These are phyloP conservation scores for Squalus acanthias DNA, from an alignment of 2,797 vertebrate species.

Conservation along the genomic window DNA sequence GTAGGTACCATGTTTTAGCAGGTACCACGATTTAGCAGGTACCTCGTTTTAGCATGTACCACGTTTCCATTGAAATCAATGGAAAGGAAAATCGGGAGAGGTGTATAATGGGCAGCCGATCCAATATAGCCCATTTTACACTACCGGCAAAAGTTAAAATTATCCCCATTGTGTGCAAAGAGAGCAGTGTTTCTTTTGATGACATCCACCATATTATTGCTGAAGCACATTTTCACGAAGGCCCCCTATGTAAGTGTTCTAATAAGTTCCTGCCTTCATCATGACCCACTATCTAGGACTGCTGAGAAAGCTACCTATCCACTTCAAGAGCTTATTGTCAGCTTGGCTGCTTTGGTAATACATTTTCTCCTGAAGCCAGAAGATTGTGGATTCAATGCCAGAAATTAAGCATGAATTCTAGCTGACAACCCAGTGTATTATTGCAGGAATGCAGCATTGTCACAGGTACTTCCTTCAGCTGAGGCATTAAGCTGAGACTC, in stretches of 20 bases:
- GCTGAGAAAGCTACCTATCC: neutral
- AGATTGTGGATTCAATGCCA: neutral
- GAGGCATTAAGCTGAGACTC: neutral
- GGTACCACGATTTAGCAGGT: neutral
- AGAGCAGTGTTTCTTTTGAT: neutral
- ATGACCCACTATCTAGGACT: neutral
- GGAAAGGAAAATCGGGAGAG: neutral
- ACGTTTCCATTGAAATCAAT: neutral
- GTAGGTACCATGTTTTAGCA: neutral
- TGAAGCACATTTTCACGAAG: neutral
- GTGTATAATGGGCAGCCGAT: neutral
- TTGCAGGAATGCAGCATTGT: neutral
- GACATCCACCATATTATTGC: neutral
- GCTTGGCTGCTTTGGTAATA: neutral
- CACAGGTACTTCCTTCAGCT: neutral
- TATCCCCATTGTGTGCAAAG: neutral
- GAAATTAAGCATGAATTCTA: neutral
- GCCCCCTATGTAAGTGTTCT: neutral
- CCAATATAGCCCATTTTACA: neutral
- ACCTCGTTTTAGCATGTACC: neutral
- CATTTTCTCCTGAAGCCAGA: neutral
- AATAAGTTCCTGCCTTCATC: neutral
- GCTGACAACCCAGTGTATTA: neutral
- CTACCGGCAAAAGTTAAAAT: neutral
- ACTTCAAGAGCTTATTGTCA: neutral